Evolutionary conservation across 2,888 invertebrate genomes (phyloP), one percentile per base, ranked within the genome.

Genomic region (Venusia cambrica): DNA sequence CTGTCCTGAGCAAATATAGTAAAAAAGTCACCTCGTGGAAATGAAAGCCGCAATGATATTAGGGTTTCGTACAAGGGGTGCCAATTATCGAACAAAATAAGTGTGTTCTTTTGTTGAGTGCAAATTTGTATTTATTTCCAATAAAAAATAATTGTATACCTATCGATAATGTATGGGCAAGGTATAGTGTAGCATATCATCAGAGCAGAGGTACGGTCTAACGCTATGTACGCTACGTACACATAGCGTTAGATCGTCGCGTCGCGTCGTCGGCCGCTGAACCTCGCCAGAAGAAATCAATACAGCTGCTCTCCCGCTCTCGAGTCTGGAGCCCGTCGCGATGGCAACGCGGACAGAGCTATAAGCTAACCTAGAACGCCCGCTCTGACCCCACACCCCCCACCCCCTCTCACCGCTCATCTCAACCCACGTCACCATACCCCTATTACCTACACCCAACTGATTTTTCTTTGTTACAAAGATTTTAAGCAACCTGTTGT

Each of bases 251-350:
- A n/a, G n/a, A n/a, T n/a, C n/a, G n/a, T n/a, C n/a, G n/a, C n/a
- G n/a, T n/a, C n/a, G 44, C 33, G 58, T 48, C 52, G 59, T 52
- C 73, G 80, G 84, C 68, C 81, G 83, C 67, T 80, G 81, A 84
- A 83, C 85, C 66, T 69, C 56, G 66, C 61, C 52, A 59, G 68
- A 78, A 87, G 77, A 88, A 85, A 88, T 85, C 88, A 85, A 89
- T 89, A 89, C 84, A 88, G 87, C 90, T 88, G 87, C 88, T 77
- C 81, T 77, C 81, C 83, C 80, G 65, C 76, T 62, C 33, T 68
- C 62, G 56, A 55, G 58, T 55, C 52, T 75, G 72, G 66, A 67
- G 64, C 73, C 62, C 67, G 87, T 87, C 51, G 68, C 75, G 71
- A 85, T 85, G 72, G 83, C 54, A 68, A 88, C 84, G 62, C 67